Percentiles rank a stretch among this genome's conserved stretches.
Conservation (phyloP, 2,113 vertebrate genomes). For the Cyrtonyx montezumae region DNA sequence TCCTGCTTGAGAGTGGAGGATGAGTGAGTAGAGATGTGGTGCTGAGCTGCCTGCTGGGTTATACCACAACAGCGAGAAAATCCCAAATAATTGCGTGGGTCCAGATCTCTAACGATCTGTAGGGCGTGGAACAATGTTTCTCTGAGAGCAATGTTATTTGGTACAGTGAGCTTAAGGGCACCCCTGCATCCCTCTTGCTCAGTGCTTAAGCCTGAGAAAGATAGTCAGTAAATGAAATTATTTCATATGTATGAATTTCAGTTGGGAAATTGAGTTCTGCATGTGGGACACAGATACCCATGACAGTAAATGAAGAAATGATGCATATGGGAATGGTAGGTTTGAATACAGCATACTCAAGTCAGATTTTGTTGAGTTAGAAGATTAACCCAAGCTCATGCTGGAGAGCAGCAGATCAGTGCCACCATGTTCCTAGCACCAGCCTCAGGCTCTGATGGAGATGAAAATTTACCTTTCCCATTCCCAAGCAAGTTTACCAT, state of each 20-base stretch:
- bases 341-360: neutral
- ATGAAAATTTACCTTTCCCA: neutral
- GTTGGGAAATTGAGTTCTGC: neutral
- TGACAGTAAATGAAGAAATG: neutral
- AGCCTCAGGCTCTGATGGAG: neutral
- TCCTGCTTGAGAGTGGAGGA: no score
- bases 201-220: neutral
- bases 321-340: neutral
- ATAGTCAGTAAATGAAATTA: neutral
- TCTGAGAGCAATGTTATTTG: rapidly evolving
- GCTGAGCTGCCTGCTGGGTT: neutral
- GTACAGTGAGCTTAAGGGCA: neutral
- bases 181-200: neutral
- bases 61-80: neutral
- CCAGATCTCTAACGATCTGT: rapidly evolving
- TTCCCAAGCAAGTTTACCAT: neutral
- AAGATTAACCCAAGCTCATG: neutral
- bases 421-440: neutral
- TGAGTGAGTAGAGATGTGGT: neutral
- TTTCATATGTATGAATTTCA: neutral
- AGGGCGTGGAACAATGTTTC: neutral
- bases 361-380: neutral
- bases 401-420: neutral
- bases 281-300: neutral
- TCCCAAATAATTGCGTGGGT: neutral